Conservation (phyloP, 2,113 vertebrate genomes). For the Carassius auratus region DNA sequence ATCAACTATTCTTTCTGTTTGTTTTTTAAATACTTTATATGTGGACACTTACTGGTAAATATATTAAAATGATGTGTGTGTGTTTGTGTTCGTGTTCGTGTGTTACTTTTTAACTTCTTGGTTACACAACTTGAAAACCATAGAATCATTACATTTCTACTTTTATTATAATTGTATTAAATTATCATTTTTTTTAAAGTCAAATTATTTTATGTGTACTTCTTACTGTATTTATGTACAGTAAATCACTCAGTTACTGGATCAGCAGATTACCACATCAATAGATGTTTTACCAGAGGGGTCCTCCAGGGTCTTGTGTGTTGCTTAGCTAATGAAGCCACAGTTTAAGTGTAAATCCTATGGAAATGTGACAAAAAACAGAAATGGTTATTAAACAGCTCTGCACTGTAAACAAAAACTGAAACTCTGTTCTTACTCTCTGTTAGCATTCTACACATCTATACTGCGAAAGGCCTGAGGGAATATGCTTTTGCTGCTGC, state of each 20-base stretch:
- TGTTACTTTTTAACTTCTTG: too few relatives aligned
- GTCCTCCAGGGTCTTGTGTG: not conserved
- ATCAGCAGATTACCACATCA: not conserved
- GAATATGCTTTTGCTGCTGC: conserved; percentile 83
- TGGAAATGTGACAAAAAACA: not conserved
- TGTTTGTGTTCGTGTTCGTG: too few relatives aligned
- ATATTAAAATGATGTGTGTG: too few relatives aligned
- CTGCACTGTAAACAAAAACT: not conserved
- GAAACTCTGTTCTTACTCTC: conserved; percentile 15
- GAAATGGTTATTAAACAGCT: not conserved
- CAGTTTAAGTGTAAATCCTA: not conserved
- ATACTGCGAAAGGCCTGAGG: conserved; percentile 82
- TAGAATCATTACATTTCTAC: too few relatives aligned
- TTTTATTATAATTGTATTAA: too few relatives aligned
- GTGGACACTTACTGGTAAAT: too few relatives aligned
- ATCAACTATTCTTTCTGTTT: too few relatives aligned
- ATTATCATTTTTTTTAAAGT: too few relatives aligned
- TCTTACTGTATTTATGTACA: not conserved
- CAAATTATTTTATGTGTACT: too few relatives aligned
- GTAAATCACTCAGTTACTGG: not conserved
- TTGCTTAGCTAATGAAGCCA: conserved; percentile 13
- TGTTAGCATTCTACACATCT: conserved; percentile 85
- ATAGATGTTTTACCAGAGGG: not conserved
- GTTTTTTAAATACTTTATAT: too few relatives aligned
- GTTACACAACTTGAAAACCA: too few relatives aligned